These are phyloP conservation scores for Ephialtes manifestator DNA, from an alignment of 2,888 invertebrate species.

Conservation along the genomic window DNA sequence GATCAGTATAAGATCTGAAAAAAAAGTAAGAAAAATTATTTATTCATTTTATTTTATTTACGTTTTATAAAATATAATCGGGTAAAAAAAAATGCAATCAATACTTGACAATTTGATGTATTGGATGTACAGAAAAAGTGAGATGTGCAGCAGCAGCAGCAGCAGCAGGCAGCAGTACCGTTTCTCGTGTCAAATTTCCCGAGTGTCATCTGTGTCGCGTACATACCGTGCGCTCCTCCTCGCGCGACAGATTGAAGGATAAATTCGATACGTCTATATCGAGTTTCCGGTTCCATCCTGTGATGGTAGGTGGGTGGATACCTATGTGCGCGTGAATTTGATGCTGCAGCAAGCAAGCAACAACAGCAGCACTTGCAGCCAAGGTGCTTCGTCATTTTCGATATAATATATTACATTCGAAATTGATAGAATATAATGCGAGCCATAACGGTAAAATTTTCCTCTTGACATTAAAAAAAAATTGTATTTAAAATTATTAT, in stretches of 20 bases:
- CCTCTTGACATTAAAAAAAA: too few species aligned
- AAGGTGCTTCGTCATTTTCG: background rate
- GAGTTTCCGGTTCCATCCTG: conserved; percentile 64
- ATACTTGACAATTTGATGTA: conserved; percentile 41
- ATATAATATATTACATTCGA: too few species aligned
- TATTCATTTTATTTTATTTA: background rate
- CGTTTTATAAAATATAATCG: background rate
- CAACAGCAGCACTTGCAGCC: background rate
- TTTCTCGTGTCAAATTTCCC: conserved; percentile 75
- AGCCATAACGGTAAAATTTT: too few species aligned
- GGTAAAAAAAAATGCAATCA: background rate
- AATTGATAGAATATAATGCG: too few species aligned
- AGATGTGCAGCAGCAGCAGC: conserved; percentile 53
- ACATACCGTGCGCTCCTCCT: conserved; percentile 52
- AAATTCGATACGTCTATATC: conserved; percentile 73
- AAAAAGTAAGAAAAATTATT: background rate
- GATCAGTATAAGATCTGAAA: too few species aligned
- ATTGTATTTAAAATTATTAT: too few species aligned
- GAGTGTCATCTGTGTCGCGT: conserved; percentile 74
- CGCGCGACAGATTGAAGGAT: conserved; percentile 68
- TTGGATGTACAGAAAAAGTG: conserved; percentile 50
- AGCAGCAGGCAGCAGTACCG: conserved; percentile 52
- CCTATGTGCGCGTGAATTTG: conserved; percentile 18
- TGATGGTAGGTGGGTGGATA: conserved; percentile 20
- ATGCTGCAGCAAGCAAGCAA: conserved; percentile 20